Conservation (phyloP, 2,113 vertebrate species). For the Microtus pennsylvanicus region DNA sequence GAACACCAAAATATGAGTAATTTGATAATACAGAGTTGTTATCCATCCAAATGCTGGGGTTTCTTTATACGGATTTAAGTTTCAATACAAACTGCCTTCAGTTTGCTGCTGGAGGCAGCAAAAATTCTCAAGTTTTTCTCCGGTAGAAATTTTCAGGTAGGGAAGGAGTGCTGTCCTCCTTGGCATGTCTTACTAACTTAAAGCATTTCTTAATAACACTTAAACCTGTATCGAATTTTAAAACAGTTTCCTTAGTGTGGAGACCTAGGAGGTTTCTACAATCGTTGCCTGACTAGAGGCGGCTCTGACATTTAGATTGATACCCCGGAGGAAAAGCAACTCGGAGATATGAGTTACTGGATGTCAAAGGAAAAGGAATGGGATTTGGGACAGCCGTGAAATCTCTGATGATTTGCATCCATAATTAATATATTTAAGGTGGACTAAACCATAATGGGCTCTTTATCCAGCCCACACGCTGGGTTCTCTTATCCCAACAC, state of each 20-base stretch:
- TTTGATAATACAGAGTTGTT: not conserved
- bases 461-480: conserved; percentile 52
- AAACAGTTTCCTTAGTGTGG: not conserved
- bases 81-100: not conserved
- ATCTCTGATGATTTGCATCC: conserved; percentile 65
- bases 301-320: not conserved
- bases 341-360: not conserved
- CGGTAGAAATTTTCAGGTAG: not conserved
- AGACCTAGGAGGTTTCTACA: not conserved
- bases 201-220: not conserved
- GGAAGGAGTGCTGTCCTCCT: not conserved
- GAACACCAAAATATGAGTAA: not conserved
- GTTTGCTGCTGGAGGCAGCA: not conserved
- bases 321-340: not conserved
- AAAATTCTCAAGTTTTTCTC: conserved; percentile 1
- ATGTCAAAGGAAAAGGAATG: conserved; percentile 39
- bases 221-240: not conserved
- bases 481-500: not conserved
- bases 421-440: conserved; percentile 72
- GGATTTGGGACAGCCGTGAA: conserved; percentile 53
- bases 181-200: not conserved
- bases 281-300: conserved; percentile 1
- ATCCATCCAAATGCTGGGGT: not conserved
- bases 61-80: conserved; percentile 2
- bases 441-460: conserved; percentile 18